Base-by-base conservation (phyloP, 2,113 vertebrate species). In the Mesocricetus auratus region DNA sequence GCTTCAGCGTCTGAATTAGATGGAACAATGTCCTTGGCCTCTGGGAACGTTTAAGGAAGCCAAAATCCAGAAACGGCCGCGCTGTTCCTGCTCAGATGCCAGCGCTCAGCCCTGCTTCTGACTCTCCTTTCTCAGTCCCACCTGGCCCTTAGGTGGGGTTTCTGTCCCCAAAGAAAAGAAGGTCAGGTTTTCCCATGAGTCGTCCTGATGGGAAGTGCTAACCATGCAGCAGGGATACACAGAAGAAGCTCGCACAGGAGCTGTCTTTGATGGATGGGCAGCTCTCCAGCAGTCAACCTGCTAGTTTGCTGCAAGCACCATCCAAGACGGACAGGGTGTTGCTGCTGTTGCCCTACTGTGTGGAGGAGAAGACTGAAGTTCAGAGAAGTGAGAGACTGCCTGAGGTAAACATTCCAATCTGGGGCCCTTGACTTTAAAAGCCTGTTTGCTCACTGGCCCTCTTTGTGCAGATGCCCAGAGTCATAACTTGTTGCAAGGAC, bases 391-490 rank as follows among this genome's bases (percentile, higher is more conserved):
- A 92, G 11, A 50, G 69, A 24, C 29, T 69, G 7, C 50, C 22
- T 7, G 1, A 33, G 66, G 16, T 1, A 47, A 36, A 33, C 24
- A 83, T 42, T 3, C 15, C 7, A 68, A 33, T 26, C 7, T 26
- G 26, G 58, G 47, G 60, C 26, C 62, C 4, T 16, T 7, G 4
- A 0, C 11, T 7, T 10, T 19, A 50, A 83, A 42, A 22, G 8
- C 42, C 24, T 0, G 0, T 24, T 36, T 0, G 0, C 26, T 16
- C 0, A 7, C 19, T 10, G 1, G 0, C 6, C 15, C 15, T 86
- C 50, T 13, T n/a, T 1, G 12, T 15, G 68, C 66, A 13, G 11
- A 45, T 7, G 12, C 62, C 3, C 56, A 60, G 39, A n/a, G 42
- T 26, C 39, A n/a, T 58, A 8, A 58, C 5, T 74, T 68, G 86